Evolutionary conservation across 2,888 invertebrate species (phyloP).

Genomic region (Nephrotoma flavescens): DNA sequence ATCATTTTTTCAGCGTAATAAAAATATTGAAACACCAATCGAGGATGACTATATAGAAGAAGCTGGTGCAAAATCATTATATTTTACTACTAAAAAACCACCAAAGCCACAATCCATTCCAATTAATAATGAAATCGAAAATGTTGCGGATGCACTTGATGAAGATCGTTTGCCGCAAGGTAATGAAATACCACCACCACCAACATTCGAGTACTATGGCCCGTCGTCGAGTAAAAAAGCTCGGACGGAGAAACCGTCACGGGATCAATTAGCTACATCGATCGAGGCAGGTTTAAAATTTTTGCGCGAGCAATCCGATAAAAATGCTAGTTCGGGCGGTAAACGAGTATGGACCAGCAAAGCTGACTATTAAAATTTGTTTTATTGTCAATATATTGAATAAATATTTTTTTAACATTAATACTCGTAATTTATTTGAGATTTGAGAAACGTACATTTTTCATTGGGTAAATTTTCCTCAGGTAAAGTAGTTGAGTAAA

Average conservation of each 20-base stretch:
- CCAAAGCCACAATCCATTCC: slow-evolving; percentile 12
- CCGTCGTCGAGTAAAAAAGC: slow-evolving; percentile 22
- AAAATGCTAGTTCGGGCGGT: slow-evolving; percentile 20
- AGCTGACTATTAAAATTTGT: slow-evolving; percentile 23
- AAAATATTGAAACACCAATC: slow-evolving; percentile 31
- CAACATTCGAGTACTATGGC: slow-evolving; percentile 48
- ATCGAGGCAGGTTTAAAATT: slow-evolving; percentile 40
- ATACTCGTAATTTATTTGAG: no score
- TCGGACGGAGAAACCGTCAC: slow-evolving; percentile 15
- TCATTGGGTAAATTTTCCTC: not conserved
- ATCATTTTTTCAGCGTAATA: slow-evolving; percentile 17
- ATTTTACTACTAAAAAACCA: slow-evolving; percentile 22
- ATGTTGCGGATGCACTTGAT: slow-evolving; percentile 2
- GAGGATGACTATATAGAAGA: slow-evolving; percentile 19
- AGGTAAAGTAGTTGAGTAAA: not conserved
- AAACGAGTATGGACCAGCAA: slow-evolving; percentile 29
- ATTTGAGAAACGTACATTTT: not conserved
- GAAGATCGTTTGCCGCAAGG: slow-evolving; percentile 19
- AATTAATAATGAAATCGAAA: slow-evolving; percentile 7
- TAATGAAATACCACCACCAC: slow-evolving; percentile 48
- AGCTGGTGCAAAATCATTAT: slow-evolving; percentile 19
- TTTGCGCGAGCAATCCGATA: slow-evolving; percentile 38
- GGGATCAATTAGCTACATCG: slow-evolving; percentile 32
- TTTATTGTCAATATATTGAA: not conserved
- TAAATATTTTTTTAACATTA: not conserved